Conservation (phyloP, 2,113 vertebrate species). For the Poecilia latipinna region DNA sequence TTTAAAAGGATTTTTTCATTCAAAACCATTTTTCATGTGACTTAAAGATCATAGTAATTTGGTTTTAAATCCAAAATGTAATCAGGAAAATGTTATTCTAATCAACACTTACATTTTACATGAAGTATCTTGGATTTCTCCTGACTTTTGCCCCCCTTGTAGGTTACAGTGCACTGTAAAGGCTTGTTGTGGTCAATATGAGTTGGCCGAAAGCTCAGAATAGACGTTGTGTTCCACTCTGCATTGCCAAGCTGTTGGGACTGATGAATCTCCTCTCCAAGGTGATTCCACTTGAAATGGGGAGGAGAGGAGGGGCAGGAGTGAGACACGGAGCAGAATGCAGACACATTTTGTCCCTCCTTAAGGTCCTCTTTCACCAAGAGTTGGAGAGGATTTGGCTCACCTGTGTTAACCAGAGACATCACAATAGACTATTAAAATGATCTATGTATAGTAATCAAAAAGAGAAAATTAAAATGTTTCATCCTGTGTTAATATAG, state of each 20-base stretch:
- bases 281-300: slow-evolving; percentile 69
- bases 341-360: slow-evolving; percentile 27
- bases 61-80: no score
- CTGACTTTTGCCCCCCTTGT: slow-evolving; percentile 26
- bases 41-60: not conserved
- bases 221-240: slow-evolving; percentile 62
- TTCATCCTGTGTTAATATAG: not conserved
- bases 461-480: not conserved
- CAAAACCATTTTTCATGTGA: not conserved
- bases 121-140: slow-evolving; percentile 25
- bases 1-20: no score
- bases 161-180: slow-evolving; percentile 58
- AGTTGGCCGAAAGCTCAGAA: slow-evolving; percentile 63
- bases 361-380: slow-evolving; percentile 29
- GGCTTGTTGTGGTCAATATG: slow-evolving; percentile 48
- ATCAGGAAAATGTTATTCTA: no score
- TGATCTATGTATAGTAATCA: not conserved
- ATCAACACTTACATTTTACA: slow-evolving; percentile 67
- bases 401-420: slow-evolving; percentile 41
- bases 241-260: slow-evolving; percentile 15
- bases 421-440: not conserved
- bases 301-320: slow-evolving; percentile 69
- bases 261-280: slow-evolving; percentile 26
- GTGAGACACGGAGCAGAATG: slow-evolving; percentile 66
- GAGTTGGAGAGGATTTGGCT: slow-evolving; percentile 23